Evolutionary conservation across 2,888 invertebrate genomes (phyloP).

Genomic region (Meliscaeva auricollis): DNA sequence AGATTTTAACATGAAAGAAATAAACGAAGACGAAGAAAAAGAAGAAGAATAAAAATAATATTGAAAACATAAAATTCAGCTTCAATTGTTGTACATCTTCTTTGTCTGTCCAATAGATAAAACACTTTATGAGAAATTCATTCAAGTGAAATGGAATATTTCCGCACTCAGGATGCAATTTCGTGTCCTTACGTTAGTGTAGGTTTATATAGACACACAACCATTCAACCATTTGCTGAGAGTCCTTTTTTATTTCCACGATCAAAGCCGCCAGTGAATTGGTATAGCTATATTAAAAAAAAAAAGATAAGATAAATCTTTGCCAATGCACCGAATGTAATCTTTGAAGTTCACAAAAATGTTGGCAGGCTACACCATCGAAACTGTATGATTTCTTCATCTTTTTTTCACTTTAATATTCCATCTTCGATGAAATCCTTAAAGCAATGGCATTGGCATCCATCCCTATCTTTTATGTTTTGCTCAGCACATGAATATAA

Average conservation of each 20-base stretch:
- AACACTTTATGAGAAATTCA: constrained; percentile 67
- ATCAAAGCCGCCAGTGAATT: constrained; percentile 21
- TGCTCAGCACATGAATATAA: constrained; percentile 32
- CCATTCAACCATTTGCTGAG: neutral
- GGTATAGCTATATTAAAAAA: neutral
- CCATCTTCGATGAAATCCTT: constrained; percentile 28
- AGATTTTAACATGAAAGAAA: neutral
- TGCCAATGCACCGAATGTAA: constrained; percentile 64
- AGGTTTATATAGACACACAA: constrained; percentile 9
- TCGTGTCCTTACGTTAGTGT: constrained; percentile 45
- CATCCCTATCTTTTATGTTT: neutral
- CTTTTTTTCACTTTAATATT: constrained; percentile 4
- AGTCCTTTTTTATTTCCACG: constrained; percentile 4
- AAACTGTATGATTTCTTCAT: constrained; percentile 10
- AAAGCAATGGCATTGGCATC: constrained; percentile 41
- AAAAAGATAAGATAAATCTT: constrained; percentile 14
- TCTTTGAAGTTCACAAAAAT: constrained; percentile 70
- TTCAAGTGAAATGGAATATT: constrained; percentile 69
- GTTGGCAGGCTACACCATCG: constrained; percentile 45
- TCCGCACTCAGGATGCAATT: constrained; percentile 71
- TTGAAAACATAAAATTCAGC: constrained; percentile 49
- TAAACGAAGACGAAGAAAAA: neutral
- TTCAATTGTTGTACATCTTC: constrained; percentile 62
- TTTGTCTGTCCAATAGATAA: constrained; percentile 69
- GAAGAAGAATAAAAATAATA: constrained; percentile 12